Percentiles rank a stretch among this genome's conserved stretches.
phyloP scores from a whole-genome alignment of 2,888 invertebrate species.

The Myopa testacea region DNA sequence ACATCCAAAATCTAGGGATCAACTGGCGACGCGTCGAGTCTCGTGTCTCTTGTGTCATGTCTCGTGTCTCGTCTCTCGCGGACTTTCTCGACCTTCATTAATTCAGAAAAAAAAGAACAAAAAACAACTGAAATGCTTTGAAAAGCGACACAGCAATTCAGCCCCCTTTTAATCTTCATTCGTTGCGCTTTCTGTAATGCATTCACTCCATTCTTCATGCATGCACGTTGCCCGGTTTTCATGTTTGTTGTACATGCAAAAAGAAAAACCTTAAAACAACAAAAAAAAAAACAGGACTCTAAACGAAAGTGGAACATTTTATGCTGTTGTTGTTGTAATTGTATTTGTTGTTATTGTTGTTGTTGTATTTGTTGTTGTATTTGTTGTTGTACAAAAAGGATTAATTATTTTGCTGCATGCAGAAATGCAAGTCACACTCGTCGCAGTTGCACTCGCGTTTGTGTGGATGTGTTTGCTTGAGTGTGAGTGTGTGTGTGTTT shows the following conservation, averaged over 20 bases:
- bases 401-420: conserved; percentile 37
- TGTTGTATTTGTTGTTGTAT: background rate
- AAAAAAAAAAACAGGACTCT: too few species aligned
- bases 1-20: background rate
- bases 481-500: conserved; percentile 3
- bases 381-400: conserved; percentile 26
- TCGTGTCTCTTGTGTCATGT: background rate
- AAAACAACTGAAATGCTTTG: background rate
- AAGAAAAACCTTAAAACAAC: too few species aligned
- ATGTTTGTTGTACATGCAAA: background rate
- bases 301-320: background rate
- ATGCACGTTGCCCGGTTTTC: background rate
- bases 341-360: background rate
- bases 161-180: background rate
- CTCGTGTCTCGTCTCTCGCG: conserved; percentile 2
- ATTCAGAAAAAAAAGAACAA: background rate
- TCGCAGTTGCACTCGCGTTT: background rate
- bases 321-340: background rate
- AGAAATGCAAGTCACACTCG: background rate
- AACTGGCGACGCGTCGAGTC: conserved; percentile 16
- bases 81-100: conserved; percentile 1
- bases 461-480: conserved; percentile 7
- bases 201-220: background rate
- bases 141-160: background rate
- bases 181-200: background rate